Evolutionary conservation across 2,888 invertebrate genomes (phyloP).

Genomic region (Sipunculus nudus): DNA sequence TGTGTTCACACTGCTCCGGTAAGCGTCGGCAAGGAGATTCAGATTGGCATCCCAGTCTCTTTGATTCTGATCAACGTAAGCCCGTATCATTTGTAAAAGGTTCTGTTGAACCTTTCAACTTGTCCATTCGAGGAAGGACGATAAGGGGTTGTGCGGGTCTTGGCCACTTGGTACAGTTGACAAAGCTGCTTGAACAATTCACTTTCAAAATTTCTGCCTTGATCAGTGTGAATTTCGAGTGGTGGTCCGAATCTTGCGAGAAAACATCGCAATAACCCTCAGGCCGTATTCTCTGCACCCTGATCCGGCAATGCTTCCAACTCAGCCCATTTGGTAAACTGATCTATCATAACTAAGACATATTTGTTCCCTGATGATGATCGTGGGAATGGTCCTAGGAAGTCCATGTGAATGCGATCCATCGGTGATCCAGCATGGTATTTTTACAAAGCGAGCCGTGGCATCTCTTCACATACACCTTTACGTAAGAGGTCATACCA

Average conservation of each 20-base stretch:
- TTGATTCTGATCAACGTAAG: too few species aligned
- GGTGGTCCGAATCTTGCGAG: neutral
- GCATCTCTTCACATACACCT: too few species aligned
- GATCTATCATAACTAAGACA: neutral
- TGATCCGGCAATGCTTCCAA: neutral
- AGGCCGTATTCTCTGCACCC: neutral
- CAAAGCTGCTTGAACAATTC: neutral
- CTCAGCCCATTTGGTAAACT: conserved; percentile 1
- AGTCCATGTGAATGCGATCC: neutral
- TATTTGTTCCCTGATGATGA: neutral
- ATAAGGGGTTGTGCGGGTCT: neutral
- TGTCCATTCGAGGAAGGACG: neutral
- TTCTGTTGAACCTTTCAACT: conserved; percentile 9
- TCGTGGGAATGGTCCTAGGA: neutral
- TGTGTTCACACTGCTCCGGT: conserved; percentile 28
- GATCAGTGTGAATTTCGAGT: neutral
- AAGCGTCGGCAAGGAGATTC: conserved; percentile 32
- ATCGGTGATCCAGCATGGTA: neutral
- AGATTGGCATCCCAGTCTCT: conserved; percentile 35
- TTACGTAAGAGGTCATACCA: too few species aligned
- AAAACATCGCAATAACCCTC: neutral
- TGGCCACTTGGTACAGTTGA: neutral
- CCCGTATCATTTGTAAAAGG: too few species aligned
- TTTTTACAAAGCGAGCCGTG: neutral
- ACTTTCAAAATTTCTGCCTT: neutral